These are phyloP conservation scores for Pungitius pungitius DNA, from an alignment of 2,113 vertebrate species.

Conservation along the genomic window DNA sequence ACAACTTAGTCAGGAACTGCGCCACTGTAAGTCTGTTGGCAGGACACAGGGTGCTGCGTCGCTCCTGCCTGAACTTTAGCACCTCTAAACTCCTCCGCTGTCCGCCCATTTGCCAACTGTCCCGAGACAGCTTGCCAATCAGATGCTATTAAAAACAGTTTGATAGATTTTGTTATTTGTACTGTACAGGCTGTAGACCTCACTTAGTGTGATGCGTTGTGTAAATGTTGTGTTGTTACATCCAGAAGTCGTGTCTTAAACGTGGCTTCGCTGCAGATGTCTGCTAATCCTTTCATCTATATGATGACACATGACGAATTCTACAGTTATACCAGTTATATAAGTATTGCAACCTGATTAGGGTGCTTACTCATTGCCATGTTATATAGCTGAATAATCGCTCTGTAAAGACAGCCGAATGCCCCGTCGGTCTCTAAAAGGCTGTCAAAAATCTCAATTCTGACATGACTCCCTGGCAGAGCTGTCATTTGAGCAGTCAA, in stretches of 20 bases:
- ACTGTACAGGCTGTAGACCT: constrained; percentile 55
- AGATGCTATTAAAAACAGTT: constrained; percentile 76
- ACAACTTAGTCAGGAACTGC: constrained; percentile 78
- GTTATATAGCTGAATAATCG: constrained; percentile 15
- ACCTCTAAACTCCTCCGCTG: constrained; percentile 82
- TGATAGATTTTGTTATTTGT: constrained; percentile 63
- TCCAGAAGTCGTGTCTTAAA: constrained; percentile 31
- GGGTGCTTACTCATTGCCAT: constrained; percentile 4
- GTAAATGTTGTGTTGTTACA: constrained; percentile 35
- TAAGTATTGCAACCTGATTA: constrained; percentile 12
- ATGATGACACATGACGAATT: constrained; percentile 16
- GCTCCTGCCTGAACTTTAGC: constrained; percentile 82
- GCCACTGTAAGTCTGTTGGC: constrained; percentile 78
- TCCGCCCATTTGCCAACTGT: constrained; percentile 85
- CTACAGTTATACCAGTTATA: constrained; percentile 25
- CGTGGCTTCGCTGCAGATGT: constrained; percentile 28
- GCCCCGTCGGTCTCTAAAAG: constrained; percentile 25
- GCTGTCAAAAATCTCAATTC: constrained; percentile 30
- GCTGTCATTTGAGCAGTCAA: constrained; percentile 50
- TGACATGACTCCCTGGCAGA: constrained; percentile 42
- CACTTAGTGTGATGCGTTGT: constrained; percentile 34
- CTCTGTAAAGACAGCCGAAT: constrained; percentile 7
- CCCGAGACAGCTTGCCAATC: constrained; percentile 80
- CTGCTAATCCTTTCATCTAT: constrained; percentile 30
- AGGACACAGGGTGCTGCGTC: constrained; percentile 76